A percentile compares a stretch with the other conserved stretches of the same genome.
Evolutionary conservation across 2,888 invertebrate genomes (phyloP).

Genomic region (Eilema depressum): DNA sequence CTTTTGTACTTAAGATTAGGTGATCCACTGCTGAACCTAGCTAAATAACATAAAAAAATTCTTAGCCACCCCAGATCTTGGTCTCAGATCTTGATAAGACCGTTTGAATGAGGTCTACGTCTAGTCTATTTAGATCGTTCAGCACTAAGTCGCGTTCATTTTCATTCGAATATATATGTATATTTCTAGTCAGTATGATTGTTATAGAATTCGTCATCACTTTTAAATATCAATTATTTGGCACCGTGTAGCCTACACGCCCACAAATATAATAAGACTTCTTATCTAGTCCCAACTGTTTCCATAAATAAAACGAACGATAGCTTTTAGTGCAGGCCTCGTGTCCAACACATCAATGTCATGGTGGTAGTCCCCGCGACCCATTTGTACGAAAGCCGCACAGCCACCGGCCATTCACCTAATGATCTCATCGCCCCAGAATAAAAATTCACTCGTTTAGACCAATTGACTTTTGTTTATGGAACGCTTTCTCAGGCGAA

Average conservation of each 20-base stretch:
- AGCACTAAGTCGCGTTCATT: too few relatives aligned
- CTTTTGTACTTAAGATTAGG: too few relatives aligned
- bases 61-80: too few relatives aligned
- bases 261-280: not conserved
- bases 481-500: constrained; percentile 76
- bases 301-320: constrained; percentile 34
- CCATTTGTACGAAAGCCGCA: constrained; percentile 68
- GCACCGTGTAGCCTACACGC: constrained; percentile 12
- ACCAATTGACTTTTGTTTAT: constrained; percentile 82
- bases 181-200: constrained; percentile 22
- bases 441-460: constrained; percentile 80
- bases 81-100: not conserved
- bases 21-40: too few relatives aligned
- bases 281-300: constrained; percentile 10
- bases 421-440: constrained; percentile 83
- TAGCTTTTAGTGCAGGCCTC: constrained; percentile 38
- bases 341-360: constrained; percentile 72
- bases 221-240: constrained; percentile 29
- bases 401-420: constrained; percentile 78
- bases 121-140: too few relatives aligned
- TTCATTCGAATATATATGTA: not conserved
- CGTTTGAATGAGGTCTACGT: too few relatives aligned
- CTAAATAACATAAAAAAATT: too few relatives aligned
- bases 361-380: constrained; percentile 74
- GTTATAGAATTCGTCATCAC: constrained; percentile 23